These are phyloP conservation scores for Megalops cyprinoides DNA, from an alignment of 2,797 vertebrate genomes.

Conservation along the genomic window DNA sequence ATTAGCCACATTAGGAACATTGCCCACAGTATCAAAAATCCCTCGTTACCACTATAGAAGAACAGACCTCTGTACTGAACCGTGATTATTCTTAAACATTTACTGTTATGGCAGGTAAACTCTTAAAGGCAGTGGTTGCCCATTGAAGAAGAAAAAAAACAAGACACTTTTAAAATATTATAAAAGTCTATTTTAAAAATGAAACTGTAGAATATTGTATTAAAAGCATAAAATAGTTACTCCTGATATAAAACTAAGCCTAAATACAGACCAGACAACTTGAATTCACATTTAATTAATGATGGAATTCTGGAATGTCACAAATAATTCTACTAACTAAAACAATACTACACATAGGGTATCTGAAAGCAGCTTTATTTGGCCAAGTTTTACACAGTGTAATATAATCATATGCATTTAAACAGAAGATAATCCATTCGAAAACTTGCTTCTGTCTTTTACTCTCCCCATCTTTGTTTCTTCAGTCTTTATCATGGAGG, in stretches of 20 bases:
- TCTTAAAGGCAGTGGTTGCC: background rate
- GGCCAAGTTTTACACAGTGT: background rate
- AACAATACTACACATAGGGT: background rate
- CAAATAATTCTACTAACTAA: slow-evolving; percentile 9
- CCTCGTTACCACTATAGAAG: no score
- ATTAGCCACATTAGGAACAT: no score
- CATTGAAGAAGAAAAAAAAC: background rate
- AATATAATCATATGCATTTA: slow-evolving; percentile 37
- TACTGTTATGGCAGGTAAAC: background rate
- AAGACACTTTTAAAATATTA: background rate
- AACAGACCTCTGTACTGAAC: background rate
- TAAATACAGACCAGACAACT: no score
- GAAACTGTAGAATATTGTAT: background rate
- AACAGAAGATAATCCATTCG: slow-evolving; percentile 35
- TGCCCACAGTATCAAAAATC: no score
- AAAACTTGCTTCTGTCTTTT: slow-evolving; percentile 60
- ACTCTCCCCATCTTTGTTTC: slow-evolving; percentile 63
- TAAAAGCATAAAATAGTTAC: background rate
- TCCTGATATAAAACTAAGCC: background rate
- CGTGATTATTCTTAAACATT: background rate
- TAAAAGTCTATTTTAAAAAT: background rate
- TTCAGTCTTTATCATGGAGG: slow-evolving; percentile 61
- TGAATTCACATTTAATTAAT: background rate
- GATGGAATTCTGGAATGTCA: background rate
- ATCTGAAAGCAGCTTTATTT: background rate